A percentile compares a stretch with the other conserved stretches of the same genome.
Conservation (phyloP, 2,888 invertebrate genomes). For the Muschampia plurimacula region DNA sequence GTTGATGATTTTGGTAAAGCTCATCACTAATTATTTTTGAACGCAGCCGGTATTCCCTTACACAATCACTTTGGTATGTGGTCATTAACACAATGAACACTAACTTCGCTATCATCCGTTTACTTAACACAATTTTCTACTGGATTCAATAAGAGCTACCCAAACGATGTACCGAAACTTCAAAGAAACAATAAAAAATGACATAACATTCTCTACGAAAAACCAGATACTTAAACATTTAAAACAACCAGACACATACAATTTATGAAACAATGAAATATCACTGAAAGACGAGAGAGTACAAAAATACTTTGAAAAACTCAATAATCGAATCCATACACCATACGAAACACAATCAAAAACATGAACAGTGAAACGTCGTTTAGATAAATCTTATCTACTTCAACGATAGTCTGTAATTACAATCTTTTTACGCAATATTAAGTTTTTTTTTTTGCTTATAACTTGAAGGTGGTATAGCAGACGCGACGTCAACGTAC, state of each 20-base stretch:
- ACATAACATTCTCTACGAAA: not conserved
- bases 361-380: no score
- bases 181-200: not conserved
- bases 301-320: no score
- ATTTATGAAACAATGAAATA: no score
- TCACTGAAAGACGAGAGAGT: no score
- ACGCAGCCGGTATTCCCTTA: constrained; percentile 48
- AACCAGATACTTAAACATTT: no score
- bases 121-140: constrained; percentile 14
- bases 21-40: constrained; percentile 47
- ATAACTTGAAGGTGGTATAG: constrained; percentile 27
- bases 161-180: not conserved
- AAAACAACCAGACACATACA: no score
- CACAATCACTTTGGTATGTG: constrained; percentile 47
- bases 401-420: no score
- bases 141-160: constrained; percentile 5
- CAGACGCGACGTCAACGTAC: constrained; percentile 54
- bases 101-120: constrained; percentile 21
- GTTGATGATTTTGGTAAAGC: constrained; percentile 44
- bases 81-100: constrained; percentile 47
- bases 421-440: not conserved
- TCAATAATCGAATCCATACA: no score
- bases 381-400: no score
- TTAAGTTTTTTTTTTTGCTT: not conserved
- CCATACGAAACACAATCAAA: no score